Conservation (phyloP, 2,888 invertebrate genomes). For the Prosapia bicincta region DNA sequence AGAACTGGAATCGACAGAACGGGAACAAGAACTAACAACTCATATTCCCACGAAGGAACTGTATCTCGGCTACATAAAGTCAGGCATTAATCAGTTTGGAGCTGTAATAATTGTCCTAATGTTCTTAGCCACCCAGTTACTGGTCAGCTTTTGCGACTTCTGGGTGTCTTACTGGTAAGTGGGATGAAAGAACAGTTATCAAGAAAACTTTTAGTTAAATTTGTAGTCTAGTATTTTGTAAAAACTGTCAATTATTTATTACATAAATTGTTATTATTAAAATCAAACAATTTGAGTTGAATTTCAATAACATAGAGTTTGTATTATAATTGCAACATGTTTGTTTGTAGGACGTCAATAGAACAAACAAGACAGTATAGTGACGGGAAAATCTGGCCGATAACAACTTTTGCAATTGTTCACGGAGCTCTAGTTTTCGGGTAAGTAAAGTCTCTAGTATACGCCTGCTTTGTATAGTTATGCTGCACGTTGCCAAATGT, state of each 20-base stretch:
- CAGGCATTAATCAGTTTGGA: not conserved
- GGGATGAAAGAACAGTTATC: no score
- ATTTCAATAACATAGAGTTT: no score
- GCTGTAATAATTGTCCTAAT: slow-evolving; percentile 40
- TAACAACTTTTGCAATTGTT: slow-evolving; percentile 3
- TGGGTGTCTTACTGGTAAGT: slow-evolving; percentile 47
- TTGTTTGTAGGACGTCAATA: slow-evolving; percentile 10
- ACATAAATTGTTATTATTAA: no score
- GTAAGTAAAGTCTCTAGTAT: no score
- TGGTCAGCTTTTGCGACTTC: slow-evolving; percentile 45
- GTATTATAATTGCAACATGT: no score
- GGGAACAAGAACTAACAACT: not conserved
- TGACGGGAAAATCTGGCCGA: slow-evolving; percentile 13
- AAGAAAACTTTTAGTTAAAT: no score
- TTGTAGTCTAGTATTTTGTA: no score
- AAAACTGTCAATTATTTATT: no score
- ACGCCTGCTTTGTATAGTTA: no score
- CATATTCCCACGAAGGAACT: not conserved
- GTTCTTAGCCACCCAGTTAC: slow-evolving; percentile 42
- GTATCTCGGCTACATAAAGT: not conserved
- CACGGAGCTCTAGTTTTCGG: slow-evolving; percentile 4
- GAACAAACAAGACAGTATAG: slow-evolving; percentile 9
- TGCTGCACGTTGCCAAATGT: no score
- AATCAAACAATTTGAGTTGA: no score
- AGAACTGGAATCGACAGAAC: not conserved